These are phyloP conservation scores for Lacanobia oleracea DNA, from an alignment of 2,888 invertebrate genomes.

Conservation along the genomic window DNA sequence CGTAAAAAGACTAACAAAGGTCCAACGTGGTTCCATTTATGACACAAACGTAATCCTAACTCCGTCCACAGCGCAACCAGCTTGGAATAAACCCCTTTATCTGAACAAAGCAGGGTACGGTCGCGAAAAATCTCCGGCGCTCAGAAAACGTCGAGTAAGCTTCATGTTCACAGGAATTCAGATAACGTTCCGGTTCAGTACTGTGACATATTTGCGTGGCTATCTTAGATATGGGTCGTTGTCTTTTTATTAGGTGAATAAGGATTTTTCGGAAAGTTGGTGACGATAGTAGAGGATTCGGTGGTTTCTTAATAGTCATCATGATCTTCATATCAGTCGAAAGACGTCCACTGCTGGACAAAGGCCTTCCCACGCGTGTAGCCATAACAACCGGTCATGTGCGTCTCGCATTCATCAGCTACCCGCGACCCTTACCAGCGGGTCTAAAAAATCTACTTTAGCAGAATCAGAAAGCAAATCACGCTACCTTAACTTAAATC, in stretches of 20 bases:
- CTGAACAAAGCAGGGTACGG: slow-evolving; percentile 44
- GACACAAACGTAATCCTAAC: slow-evolving; percentile 31
- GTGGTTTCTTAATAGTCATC: no score
- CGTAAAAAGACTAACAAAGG: slow-evolving; percentile 31
- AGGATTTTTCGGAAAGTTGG: not conserved
- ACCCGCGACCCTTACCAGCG: no score
- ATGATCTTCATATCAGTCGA: no score
- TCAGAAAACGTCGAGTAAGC: slow-evolving; percentile 33
- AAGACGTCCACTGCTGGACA: no score
- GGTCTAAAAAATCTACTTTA: no score
- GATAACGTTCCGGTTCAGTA: slow-evolving; percentile 21
- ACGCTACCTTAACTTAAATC: no score
- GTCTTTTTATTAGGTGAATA: not conserved
- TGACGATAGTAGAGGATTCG: not conserved
- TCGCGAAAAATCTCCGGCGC: slow-evolving; percentile 51
- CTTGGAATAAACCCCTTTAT: slow-evolving; percentile 56
- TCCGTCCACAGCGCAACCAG: slow-evolving; percentile 13
- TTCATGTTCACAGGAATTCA: slow-evolving; percentile 36
- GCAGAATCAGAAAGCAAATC: no score
- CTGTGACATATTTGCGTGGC: slow-evolving; percentile 27
- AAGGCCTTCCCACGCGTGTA: no score
- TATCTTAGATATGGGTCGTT: not conserved
- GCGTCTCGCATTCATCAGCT: no score
- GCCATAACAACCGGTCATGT: no score
- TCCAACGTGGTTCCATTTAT: slow-evolving; percentile 16